Percentiles rank a stretch among this genome's conserved stretches.
Conservation (phyloP, 1,140 invertebrate species). For the Melitaea cinxia region DNA sequence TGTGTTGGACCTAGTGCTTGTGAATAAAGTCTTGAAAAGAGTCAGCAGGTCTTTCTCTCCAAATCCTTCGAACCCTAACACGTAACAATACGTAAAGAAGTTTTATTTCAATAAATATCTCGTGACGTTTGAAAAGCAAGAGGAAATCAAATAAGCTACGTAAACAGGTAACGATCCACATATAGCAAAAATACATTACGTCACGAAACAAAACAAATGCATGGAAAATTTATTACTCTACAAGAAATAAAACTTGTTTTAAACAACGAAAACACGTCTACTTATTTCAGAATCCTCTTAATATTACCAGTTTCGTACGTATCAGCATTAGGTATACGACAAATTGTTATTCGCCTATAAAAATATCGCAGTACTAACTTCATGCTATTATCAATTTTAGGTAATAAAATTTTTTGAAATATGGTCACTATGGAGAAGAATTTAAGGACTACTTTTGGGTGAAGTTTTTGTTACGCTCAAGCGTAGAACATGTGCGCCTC, state of each 20-base stretch:
- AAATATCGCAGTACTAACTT: constrained; percentile 14
- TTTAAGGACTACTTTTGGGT: background rate
- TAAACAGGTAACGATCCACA: too few relatives aligned
- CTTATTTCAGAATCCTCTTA: background rate
- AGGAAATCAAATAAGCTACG: too few relatives aligned
- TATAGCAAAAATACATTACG: background rate
- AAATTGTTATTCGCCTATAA: constrained; percentile 20
- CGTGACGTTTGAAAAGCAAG: too few relatives aligned
- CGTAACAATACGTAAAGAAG: too few relatives aligned
- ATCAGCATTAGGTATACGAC: constrained; percentile 23
- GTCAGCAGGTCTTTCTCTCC: too few relatives aligned
- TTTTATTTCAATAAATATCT: too few relatives aligned
- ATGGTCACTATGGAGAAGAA: background rate
- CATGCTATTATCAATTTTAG: constrained; percentile 4
- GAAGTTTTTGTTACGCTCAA: constrained; percentile 1
- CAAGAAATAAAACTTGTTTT: background rate
- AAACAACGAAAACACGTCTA: constrained; percentile 14
- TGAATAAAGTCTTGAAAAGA: too few relatives aligned
- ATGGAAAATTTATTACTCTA: background rate
- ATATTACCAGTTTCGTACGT: constrained; percentile 7
- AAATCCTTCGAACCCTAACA: too few relatives aligned
- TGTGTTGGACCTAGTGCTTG: too few relatives aligned
- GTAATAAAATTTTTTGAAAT: background rate
- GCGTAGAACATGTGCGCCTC: constrained; percentile 10
- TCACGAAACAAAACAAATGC: background rate